Percentiles rank a stretch among this genome's conserved stretches.
Evolutionary conservation across 1,140 invertebrate species (phyloP).

Genomic region (Drosophila pseudoananassae): DNA sequence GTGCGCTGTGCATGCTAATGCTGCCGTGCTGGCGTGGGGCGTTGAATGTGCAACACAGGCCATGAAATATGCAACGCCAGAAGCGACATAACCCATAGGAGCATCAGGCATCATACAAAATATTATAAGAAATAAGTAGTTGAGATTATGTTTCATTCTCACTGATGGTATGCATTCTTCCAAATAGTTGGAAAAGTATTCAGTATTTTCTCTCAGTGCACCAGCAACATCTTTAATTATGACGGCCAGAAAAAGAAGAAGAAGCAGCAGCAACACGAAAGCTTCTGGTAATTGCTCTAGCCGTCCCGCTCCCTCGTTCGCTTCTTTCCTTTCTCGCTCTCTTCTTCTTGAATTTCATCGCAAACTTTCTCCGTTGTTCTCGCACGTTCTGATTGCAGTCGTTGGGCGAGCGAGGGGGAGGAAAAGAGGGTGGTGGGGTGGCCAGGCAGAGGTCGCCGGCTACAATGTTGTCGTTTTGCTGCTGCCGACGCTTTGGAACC

Average conservation of each 20-base stretch:
- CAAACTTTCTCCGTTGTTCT: slow-evolving; percentile 66
- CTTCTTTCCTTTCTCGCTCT: neutral
- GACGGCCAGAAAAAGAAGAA: slow-evolving; percentile 5
- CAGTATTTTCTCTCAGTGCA: neutral
- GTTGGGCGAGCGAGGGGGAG: neutral
- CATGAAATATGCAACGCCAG: slow-evolving; percentile 56
- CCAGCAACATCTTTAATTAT: neutral
- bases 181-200: no score
- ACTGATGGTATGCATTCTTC: no score
- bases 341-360: slow-evolving; percentile 31
- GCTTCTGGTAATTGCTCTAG: slow-evolving; percentile 45
- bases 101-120: no score
- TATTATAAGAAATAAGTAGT: no score
- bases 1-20: slow-evolving; percentile 55
- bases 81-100: no score
- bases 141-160: no score
- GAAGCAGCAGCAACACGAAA: slow-evolving; percentile 31
- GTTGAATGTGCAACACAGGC: slow-evolving; percentile 50
- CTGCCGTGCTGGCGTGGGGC: slow-evolving; percentile 34
- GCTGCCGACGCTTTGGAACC: slow-evolving; percentile 41
- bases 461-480: slow-evolving; percentile 54
- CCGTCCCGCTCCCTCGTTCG: slow-evolving; percentile 1
- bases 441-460: slow-evolving; percentile 30
- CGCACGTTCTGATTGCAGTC: slow-evolving; percentile 40
- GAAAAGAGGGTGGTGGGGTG: slow-evolving; percentile 16